Evolutionary conservation across 1,140 invertebrate species (phyloP).

Genomic region (Adoxophyes honmai): DNA sequence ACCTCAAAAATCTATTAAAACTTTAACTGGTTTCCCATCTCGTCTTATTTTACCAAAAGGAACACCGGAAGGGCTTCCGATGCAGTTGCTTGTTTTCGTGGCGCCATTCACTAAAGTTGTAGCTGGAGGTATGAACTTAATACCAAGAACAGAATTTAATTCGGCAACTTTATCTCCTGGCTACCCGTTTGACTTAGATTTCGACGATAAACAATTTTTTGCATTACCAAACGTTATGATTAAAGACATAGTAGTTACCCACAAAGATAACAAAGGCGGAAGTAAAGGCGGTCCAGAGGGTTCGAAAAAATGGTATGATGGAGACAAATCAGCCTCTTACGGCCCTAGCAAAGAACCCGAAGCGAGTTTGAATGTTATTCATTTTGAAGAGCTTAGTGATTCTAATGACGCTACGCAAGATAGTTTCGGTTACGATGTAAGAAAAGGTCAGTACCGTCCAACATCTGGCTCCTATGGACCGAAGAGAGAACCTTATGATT

Average conservation of each 20-base stretch:
- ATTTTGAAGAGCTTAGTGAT: conserved; percentile 43
- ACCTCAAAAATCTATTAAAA: conserved; percentile 40
- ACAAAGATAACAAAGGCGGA: conserved; percentile 44
- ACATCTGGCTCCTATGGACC: conserved; percentile 15
- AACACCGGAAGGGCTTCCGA: conserved; percentile 78
- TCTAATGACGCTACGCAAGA: conserved; percentile 25
- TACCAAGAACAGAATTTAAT: conserved; percentile 45
- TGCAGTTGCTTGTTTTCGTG: conserved; percentile 80
- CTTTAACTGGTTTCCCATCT: conserved; percentile 79
- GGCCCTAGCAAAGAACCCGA: conserved; percentile 22
- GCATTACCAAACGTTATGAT: conserved; percentile 56
- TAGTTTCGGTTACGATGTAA: conserved; percentile 46
- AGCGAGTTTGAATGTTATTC: conserved; percentile 29
- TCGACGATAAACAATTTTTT: conserved; percentile 46
- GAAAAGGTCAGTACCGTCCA: conserved; percentile 25
- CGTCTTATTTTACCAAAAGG: conserved; percentile 84
- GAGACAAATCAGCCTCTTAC: background rate
- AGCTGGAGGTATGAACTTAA: conserved; percentile 21
- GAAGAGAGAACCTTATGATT: conserved; percentile 29
- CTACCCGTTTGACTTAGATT: conserved; percentile 55
- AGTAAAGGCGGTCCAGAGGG: conserved; percentile 31
- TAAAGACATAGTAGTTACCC: conserved; percentile 53
- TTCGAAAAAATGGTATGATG: conserved; percentile 28
- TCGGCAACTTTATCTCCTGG: conserved; percentile 49
- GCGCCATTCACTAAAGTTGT: conserved; percentile 51